Conservation (phyloP, 2,113 vertebrate species). For the Gobiocypris rarus region DNA sequence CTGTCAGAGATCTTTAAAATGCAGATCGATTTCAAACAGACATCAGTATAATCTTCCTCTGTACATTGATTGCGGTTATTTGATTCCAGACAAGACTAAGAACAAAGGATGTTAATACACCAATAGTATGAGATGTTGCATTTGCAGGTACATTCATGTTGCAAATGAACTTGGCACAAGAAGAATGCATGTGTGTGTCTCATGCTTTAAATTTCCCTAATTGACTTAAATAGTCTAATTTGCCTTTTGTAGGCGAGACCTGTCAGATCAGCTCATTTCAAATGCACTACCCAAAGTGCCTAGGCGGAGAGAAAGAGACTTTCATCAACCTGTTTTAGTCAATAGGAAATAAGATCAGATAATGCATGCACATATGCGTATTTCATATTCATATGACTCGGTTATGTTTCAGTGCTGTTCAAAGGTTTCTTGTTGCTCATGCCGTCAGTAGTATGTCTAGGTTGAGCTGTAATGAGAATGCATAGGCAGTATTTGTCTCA, state of each 20-base stretch:
- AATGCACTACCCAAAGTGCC: conserved; percentile 68
- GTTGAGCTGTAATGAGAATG: not conserved
- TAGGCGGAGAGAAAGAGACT: conserved; percentile 65
- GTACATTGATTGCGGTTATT: conserved; percentile 44
- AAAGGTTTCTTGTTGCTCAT: conserved; percentile 73
- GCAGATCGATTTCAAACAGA: conserved; percentile 38
- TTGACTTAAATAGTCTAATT: conserved; percentile 79
- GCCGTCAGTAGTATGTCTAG: not conserved
- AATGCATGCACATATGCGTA: conserved; percentile 81
- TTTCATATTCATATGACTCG: conserved; percentile 78
- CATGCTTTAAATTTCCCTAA: conserved; percentile 77
- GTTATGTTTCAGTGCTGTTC: conserved; percentile 72
- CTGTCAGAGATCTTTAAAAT: conserved; percentile 37
- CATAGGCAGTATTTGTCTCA: conserved; percentile 37
- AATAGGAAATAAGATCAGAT: conserved; percentile 77
- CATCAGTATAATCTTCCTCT: conserved; percentile 30
- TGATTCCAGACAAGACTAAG: conserved; percentile 27
- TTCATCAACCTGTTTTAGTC: conserved; percentile 75
- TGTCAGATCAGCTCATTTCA: conserved; percentile 71
- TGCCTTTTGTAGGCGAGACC: conserved; percentile 70
- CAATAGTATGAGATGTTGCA: conserved; percentile 22
- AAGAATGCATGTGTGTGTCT: conserved; percentile 67
- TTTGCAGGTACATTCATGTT: conserved; percentile 70
- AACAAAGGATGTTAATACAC: not conserved
- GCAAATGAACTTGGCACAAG: conserved; percentile 61